phyloP scores from a whole-genome alignment of 1,140 invertebrate species.

The Drosophila sturtevanti region DNA sequence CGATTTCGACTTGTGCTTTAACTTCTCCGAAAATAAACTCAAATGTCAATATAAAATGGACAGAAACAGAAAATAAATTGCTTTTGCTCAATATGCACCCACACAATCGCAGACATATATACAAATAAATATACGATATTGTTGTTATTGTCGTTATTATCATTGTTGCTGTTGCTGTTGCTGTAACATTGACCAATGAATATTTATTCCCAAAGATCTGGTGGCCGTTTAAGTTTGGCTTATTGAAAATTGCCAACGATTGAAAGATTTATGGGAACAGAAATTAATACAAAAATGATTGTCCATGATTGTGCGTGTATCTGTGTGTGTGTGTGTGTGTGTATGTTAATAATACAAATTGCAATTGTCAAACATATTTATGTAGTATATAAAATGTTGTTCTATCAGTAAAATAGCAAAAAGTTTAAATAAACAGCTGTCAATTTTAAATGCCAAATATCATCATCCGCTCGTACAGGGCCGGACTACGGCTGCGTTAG shows the following conservation, averaged over 20 bases:
- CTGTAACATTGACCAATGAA: conserved; percentile 64
- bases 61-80: conserved; percentile 12
- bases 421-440: conserved; percentile 9
- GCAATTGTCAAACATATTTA: conserved; percentile 31
- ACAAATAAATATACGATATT: not conserved
- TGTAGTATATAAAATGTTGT: conserved; percentile 23
- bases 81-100: not conserved
- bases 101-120: not conserved
- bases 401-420: conserved; percentile 26
- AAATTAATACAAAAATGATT: conserved; percentile 80
- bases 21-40: conserved; percentile 51
- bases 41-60: conserved; percentile 62
- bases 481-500: not conserved
- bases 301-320: conserved; percentile 38
- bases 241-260: conserved; percentile 57
- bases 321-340: not conserved
- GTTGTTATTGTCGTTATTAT: not conserved
- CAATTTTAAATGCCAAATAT: conserved; percentile 1
- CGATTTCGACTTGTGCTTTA: not conserved
- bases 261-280: conserved; percentile 57
- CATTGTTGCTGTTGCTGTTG: not conserved
- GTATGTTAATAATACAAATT: conserved; percentile 43
- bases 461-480: not conserved
- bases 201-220: conserved; percentile 59
- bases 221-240: conserved; percentile 65